These are phyloP conservation scores for Eilema griseolum DNA, from an alignment of 2,888 invertebrate species.

Conservation along the genomic window DNA sequence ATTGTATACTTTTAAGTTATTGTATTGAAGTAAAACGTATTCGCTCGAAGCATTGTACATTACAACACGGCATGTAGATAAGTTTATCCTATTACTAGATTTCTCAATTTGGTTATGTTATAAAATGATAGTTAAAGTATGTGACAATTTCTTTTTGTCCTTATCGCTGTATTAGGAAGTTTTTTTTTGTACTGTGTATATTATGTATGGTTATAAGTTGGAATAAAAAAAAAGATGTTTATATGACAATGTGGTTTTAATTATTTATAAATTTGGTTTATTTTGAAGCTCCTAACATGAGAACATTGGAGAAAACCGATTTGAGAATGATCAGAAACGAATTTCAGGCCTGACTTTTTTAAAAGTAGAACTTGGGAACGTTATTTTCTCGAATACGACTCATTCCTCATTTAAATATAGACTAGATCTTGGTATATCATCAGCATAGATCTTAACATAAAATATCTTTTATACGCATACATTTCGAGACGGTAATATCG, in stretches of 20 bases:
- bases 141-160: constrained; percentile 86
- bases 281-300: neutral
- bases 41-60: constrained; percentile 87
- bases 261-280: constrained; percentile 7
- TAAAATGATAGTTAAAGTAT: constrained; percentile 79
- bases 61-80: constrained; percentile 85
- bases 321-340: too few species aligned
- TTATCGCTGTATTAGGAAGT: constrained; percentile 87
- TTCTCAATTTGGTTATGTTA: constrained; percentile 85
- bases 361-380: too few species aligned
- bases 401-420: too few species aligned
- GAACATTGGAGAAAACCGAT: neutral
- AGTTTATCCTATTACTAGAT: constrained; percentile 85
- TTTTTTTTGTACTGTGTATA: constrained; percentile 94
- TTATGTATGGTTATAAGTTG: constrained; percentile 92
- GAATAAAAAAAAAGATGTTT: constrained; percentile 86
- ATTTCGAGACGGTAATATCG: too few species aligned
- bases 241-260: constrained; percentile 76
- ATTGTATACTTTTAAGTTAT: constrained; percentile 86
- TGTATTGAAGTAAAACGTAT: constrained; percentile 83
- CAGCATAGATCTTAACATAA: too few species aligned
- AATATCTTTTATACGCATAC: too few species aligned
- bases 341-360: too few species aligned
- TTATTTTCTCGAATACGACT: too few species aligned
- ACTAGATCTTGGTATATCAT: too few species aligned